Conservation (phyloP, 2,797 vertebrate species). For the Dromococcyx pavoninus region DNA sequence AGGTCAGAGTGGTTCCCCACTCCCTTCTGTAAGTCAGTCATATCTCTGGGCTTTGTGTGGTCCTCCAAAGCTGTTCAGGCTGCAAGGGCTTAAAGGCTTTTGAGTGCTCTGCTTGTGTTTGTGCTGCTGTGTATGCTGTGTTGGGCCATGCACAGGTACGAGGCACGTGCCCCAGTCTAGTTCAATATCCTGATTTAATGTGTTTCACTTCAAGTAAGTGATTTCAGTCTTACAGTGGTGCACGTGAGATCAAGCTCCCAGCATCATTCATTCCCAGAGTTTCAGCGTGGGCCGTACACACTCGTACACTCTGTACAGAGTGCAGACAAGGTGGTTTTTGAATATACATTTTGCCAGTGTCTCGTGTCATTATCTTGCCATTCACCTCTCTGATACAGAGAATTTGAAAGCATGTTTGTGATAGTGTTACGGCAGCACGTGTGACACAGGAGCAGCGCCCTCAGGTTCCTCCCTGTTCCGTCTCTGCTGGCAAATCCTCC, state of each 20-base stretch:
- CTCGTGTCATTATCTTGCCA: background rate
- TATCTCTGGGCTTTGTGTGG: background rate
- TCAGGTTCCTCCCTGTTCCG: background rate
- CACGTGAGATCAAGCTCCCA: background rate
- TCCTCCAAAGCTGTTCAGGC: background rate
- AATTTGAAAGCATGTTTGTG: fast-evolving
- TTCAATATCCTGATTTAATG: background rate
- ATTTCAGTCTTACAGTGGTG: background rate
- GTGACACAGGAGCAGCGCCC: background rate
- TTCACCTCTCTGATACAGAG: background rate
- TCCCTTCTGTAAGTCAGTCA: fast-evolving
- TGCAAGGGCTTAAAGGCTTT: background rate
- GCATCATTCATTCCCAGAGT: background rate
- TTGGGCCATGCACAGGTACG: background rate
- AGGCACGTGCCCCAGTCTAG: fast-evolving
- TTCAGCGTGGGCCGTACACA: background rate
- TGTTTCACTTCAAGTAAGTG: background rate
- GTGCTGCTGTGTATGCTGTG: fast-evolving
- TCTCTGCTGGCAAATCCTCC: background rate
- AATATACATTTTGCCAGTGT: background rate
- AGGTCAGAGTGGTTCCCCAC: background rate
- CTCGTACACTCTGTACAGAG: background rate
- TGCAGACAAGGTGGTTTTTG: background rate
- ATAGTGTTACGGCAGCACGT: background rate
- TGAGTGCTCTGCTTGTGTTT: background rate